Evolutionary conservation across 2,797 vertebrate genomes (phyloP), one percentile per base, ranked within the genome.

Genomic region (Alca torda): DNA sequence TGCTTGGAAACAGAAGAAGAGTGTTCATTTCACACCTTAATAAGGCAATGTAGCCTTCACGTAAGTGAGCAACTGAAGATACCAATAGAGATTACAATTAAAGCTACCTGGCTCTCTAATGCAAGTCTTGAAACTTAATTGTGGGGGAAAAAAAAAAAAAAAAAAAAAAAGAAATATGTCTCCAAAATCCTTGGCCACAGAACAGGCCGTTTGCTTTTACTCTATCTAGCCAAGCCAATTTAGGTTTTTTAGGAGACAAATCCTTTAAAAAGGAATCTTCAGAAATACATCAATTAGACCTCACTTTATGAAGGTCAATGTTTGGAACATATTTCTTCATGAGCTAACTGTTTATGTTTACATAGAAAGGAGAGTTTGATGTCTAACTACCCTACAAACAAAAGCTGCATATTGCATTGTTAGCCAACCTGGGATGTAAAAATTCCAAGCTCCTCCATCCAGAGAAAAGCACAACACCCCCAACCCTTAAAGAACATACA

Each of bases 1-100:
- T 98, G 99, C 99, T 99, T 99, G 99, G 99, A 99, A 99, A 99
- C 99, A 99, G 99, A 99, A 99, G 99, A 99, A 99, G 99, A 99
- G 99, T 99, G 99, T 99, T 99, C 99, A 99, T 99, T 99, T 99
- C 99, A 99, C 99, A 99, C 99, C 99, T 99, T 99, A 99, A 99
- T 98, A 98, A 99, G 99, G 99, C 99, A 99, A 98, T 99, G 98
- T 99, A 99, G 99, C 98, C 99, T 98, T 99, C 99, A 99, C 99
- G 99, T 99, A 99, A 99, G 99, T 99, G 99, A 99, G 98, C 99
- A 99, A 99, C 99, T 99, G 99, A 99, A 99, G 99, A 99, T 99
- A 99, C 99, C 99, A 98, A 95, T 97, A 97, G 94, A 97, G 94
- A 94, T 95, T 90, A 87, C 97, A 89, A 48, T 96, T 95, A 97